Base-by-base conservation (phyloP, 64 coral and sea anemone genomes). In the Trachythela sp. region DNA sequence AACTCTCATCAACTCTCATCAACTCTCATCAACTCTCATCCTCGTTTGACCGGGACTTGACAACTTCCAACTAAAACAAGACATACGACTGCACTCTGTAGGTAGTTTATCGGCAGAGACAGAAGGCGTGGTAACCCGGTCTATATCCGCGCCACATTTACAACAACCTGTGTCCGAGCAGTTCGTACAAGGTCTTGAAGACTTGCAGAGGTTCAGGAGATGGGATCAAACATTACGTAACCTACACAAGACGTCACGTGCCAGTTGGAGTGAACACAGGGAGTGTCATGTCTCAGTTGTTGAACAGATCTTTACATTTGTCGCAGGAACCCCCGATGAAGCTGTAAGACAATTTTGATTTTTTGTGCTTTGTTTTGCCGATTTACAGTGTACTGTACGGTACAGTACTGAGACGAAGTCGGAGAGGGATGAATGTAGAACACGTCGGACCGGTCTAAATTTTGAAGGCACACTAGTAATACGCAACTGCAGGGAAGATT, bases 301-400 rank as follows among this genome's bases (percentile, higher is more conserved):
- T 51, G 88, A 94, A 60, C 92, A 97, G 85, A 97, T 97, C 15
- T 97, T 97, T 83, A 39, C 86, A 42, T 97, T 97, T 83, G 86
- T 97, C 88, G 95, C 92, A n/a, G 92, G 95, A 68, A 86, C 92
- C 29, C 95, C 90, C 17, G 92, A 97, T 54, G 92, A 92, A 70
- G 89, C 88, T 41, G 95, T 97, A 90, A 94, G 76, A 88, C n/a
- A 87, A 13, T 24, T 9, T 0, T 34, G 2, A 77, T 91, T n/a
- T n/a, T n/a, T n/a, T n/a, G n/a, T n/a, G n/a, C n/a, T n/a, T n/a
- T n/a, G n/a, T n/a, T n/a, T n/a, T n/a, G n/a, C n/a, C n/a, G n/a
- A n/a, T n/a, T n/a, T n/a, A n/a, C n/a, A n/a, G n/a, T n/a, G n/a
- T n/a, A n/a, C n/a, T n/a, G n/a, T n/a, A n/a, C n/a, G n/a, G n/a